A percentile compares a stretch with the other conserved stretches of the same genome.
These are phyloP conservation scores for Dicyrtoma fusca DNA, from an alignment of 2,888 invertebrate genomes.

Conservation along the genomic window DNA sequence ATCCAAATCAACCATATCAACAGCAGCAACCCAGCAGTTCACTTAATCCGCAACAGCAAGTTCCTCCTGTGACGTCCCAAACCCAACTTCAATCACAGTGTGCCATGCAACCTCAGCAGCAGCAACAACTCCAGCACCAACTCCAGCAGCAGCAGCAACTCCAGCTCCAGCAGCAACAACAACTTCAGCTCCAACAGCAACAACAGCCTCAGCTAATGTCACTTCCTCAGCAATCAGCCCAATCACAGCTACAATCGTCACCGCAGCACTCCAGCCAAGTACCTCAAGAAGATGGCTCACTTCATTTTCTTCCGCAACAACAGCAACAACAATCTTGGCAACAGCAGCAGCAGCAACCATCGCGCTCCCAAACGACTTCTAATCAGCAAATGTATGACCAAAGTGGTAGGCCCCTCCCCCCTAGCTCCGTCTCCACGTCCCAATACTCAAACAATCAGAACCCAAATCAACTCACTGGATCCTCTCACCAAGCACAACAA, in stretches of 20 bases:
- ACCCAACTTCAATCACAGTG: conserved; percentile 19
- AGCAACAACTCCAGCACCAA: conserved; percentile 31
- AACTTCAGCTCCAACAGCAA: conserved; percentile 11
- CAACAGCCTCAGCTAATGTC: conserved; percentile 16
- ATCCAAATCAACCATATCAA: conserved; percentile 38
- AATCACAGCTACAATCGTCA: conserved; percentile 27
- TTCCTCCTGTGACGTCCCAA: conserved; percentile 13
- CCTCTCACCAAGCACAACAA: conserved; percentile 19
- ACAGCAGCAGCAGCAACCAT: conserved; percentile 30
- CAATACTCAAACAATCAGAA: conserved; percentile 22
- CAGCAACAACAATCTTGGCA: conserved; percentile 39
- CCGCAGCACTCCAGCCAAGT: conserved; percentile 29
- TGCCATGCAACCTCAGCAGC: conserved; percentile 10
- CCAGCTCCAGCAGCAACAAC: conserved; percentile 40
- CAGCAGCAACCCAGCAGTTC: conserved; percentile 16
- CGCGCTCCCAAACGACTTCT: not conserved
- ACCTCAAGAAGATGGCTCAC: not conserved
- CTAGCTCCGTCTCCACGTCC: conserved; percentile 13
- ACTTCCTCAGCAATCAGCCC: conserved; percentile 43
- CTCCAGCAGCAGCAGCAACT: conserved; percentile 31
- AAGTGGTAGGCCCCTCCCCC: conserved; percentile 25
- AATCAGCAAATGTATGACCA: conserved; percentile 37
- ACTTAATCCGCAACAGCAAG: conserved; percentile 18
- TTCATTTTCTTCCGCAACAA: conserved; percentile 20
- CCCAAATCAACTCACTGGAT: not conserved